Percentiles rank a stretch among this genome's conserved stretches.
These are phyloP conservation scores for Balanococcus diminutus DNA, from an alignment of 2,888 invertebrate genomes.

Conservation along the genomic window DNA sequence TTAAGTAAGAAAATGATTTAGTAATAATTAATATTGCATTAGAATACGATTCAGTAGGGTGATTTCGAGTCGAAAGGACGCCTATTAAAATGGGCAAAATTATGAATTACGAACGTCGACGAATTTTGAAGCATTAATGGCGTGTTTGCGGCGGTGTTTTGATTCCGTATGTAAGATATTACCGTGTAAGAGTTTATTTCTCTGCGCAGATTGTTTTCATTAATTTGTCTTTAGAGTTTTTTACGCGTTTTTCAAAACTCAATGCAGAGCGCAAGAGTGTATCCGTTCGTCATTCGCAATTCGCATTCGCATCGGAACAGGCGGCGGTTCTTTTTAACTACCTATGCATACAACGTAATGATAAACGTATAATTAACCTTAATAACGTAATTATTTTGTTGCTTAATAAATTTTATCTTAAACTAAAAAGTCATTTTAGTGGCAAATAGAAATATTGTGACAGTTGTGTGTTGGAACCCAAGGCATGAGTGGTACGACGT, in stretches of 20 bases:
- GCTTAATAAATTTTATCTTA: constrained; percentile 30
- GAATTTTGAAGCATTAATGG: neutral
- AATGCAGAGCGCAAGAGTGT: neutral
- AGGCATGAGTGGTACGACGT: constrained; percentile 47
- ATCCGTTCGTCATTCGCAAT: neutral
- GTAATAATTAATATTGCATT: neutral
- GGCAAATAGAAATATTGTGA: constrained; percentile 43
- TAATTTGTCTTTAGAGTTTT: neutral
- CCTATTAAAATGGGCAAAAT: neutral
- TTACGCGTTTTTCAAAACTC: neutral
- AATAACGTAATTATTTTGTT: constrained; percentile 30
- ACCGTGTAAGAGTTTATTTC: neutral
- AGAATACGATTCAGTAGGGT: neutral
- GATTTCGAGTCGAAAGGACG: neutral
- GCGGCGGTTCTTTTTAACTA: neutral
- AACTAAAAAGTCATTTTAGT: constrained; percentile 38
- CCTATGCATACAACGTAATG: neutral
- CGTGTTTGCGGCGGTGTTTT: neutral
- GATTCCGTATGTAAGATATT: neutral
- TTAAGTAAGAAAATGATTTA: neutral
- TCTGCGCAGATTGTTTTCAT: neutral
- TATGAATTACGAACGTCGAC: neutral
- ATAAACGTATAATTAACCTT: constrained; percentile 36
- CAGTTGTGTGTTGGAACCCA: constrained; percentile 21
- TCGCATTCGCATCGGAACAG: too few species aligned